Base-by-base conservation (phyloP, 2,797 vertebrate species). In the Liparis tanakae region DNA sequence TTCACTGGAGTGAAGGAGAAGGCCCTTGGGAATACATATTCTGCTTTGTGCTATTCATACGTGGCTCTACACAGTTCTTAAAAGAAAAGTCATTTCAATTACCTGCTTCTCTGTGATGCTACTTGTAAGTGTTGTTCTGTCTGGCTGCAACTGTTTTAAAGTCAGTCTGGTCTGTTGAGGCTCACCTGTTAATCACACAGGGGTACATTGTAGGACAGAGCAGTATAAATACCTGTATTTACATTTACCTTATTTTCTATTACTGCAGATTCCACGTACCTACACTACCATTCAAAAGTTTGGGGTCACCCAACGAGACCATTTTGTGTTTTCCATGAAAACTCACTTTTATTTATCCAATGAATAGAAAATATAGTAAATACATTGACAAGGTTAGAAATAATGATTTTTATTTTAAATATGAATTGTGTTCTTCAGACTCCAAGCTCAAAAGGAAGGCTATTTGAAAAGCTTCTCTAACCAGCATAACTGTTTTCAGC, bases 1-100 rank as follows among this genome's bases (percentile, higher is more conserved):
- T 83, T 67, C 63, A 50, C 54, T 65, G 66, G 36, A 71, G 50
- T 50, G 34, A 76, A 67, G 46, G 36, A 71, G 50, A 46, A 58
- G 65, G 48, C 74, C 82, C 70, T 3, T 20, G 81, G 82, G 86
- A 85, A 44, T 72, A 43, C 67, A 75, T 62, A 37, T 62, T 67
- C 63, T 61, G 41, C 61, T 73, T 41, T 70, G 67, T 72, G 62
- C 68, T 57, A 25, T 61, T 37, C 60, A 41, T 50, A 20, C 39
- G 73, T 59, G 64, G 10, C 56, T 75, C 46, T 22, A 34, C 58
- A 50, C 56, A 64, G 55, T 53, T 67, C 20, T 30, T 62, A 2
- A 30, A 30, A 30, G 25, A 30, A 30, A 30, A 30, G 25, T 30
- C 25, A 60, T 53, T 8, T 59, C 55, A 68, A 84, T 89, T 18